These are phyloP conservation scores for Poecilia picta DNA, from an alignment of 2,797 vertebrate genomes.

Conservation along the genomic window DNA sequence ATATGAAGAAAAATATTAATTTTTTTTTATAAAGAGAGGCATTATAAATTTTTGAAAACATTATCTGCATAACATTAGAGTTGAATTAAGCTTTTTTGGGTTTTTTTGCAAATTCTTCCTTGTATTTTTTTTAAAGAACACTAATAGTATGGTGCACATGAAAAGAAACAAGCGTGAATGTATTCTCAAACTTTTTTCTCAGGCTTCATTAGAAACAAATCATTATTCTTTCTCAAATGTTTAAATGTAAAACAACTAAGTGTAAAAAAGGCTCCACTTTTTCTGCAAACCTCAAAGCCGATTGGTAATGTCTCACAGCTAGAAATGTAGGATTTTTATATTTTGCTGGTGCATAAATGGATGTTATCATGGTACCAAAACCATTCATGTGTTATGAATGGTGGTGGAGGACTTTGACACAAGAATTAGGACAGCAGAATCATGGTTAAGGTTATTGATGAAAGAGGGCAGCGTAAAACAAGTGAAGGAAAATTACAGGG, in stretches of 20 bases:
- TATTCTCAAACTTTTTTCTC: neutral
- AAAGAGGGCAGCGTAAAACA: neutral
- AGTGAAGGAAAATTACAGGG: neutral
- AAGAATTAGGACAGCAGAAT: neutral
- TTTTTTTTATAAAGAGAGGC: neutral
- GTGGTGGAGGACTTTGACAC: neutral
- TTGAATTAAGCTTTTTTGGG: neutral
- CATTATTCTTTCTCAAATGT: neutral
- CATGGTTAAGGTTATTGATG: neutral
- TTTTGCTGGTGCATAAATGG: neutral
- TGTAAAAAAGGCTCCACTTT: neutral
- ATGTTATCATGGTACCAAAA: neutral
- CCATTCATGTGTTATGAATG: neutral
- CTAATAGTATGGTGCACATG: neutral
- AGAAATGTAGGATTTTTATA: neutral
- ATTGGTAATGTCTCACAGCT: neutral
- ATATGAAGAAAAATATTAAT: neutral
- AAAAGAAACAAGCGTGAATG: neutral
- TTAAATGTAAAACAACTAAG: neutral
- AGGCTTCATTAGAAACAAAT: neutral
- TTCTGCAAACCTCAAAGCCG: neutral
- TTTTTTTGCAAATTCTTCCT: neutral
- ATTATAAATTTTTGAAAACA: neutral
- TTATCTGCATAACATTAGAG: neutral
- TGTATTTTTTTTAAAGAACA: neutral